These are phyloP conservation scores for Trididemnum nubilum DNA, from an alignment of 23 tunicate species.

Conservation along the genomic window DNA sequence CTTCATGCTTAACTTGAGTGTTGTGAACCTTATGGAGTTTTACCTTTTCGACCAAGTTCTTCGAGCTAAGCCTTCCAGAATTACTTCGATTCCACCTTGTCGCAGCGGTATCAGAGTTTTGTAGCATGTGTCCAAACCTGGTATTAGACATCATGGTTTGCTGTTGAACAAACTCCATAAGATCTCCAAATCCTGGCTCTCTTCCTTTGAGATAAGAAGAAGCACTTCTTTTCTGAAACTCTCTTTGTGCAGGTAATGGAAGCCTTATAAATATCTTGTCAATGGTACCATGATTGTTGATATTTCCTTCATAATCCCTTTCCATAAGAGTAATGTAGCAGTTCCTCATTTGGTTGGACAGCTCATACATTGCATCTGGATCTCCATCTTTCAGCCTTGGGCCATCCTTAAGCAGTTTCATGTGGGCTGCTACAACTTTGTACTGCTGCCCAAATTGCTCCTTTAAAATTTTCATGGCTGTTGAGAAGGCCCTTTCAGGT, in stretches of 20 bases:
- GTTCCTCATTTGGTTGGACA: background rate
- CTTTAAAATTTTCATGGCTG: background rate
- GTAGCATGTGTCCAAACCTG: background rate
- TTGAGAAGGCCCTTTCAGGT: background rate
- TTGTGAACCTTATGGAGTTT: too few relatives aligned
- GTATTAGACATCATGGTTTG: background rate
- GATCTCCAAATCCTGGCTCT: background rate
- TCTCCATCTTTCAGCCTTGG: background rate
- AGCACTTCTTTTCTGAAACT: background rate
- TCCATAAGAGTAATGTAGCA: background rate
- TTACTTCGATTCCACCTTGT: too few relatives aligned
- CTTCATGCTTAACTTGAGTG: too few relatives aligned
- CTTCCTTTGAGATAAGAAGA: background rate
- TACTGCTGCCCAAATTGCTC: background rate
- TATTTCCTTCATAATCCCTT: background rate
- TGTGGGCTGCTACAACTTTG: too few relatives aligned
- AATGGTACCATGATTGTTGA: background rate
- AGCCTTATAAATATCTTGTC: background rate
- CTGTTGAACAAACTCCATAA: background rate
- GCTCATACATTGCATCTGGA: background rate
- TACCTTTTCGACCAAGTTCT: too few relatives aligned
- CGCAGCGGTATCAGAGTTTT: background rate
- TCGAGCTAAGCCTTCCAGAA: too few relatives aligned
- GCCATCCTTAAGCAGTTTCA: background rate
- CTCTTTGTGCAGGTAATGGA: background rate